These are phyloP conservation scores for Morone chrysops DNA, from an alignment of 2,113 vertebrate species.

Conservation along the genomic window DNA sequence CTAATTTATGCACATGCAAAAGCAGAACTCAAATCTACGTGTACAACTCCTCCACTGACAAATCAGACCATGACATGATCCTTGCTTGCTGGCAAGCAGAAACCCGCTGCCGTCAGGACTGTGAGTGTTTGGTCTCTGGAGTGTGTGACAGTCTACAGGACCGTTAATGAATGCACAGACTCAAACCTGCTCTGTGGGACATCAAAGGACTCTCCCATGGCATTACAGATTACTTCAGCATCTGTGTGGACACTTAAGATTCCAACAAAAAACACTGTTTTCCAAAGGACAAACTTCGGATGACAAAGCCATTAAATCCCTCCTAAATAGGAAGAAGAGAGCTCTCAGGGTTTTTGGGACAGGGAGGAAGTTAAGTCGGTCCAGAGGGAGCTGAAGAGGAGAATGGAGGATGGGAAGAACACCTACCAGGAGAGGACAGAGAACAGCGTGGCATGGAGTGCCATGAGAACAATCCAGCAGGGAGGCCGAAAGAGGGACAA, in stretches of 20 bases:
- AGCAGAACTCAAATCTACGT: neutral
- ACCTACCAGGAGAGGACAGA: conserved; percentile 50
- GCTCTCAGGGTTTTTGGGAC: conserved; percentile 43
- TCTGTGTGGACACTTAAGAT: conserved; percentile 47
- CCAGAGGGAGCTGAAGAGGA: conserved; percentile 55
- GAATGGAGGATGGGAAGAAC: conserved; percentile 58
- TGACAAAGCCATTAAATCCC: conserved; percentile 56
- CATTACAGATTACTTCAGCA: conserved; percentile 38
- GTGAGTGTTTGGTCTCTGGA: conserved; percentile 17
- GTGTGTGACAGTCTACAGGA: conserved; percentile 13
- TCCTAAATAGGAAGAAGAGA: conserved; percentile 48
- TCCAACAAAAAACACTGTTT: conserved; percentile 34
- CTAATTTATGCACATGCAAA: neutral
- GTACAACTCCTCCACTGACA: neutral
- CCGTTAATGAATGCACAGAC: conserved; percentile 55
- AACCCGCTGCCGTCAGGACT: neutral
- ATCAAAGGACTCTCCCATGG: conserved; percentile 49
- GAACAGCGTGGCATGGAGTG: conserved; percentile 43
- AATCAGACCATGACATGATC: neutral
- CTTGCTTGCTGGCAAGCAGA: conserved; percentile 9
- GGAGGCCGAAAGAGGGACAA: conserved; percentile 26
- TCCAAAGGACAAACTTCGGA: conserved; percentile 56
- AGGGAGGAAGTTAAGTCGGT: conserved; percentile 52
- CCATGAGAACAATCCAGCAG: conserved; percentile 26
- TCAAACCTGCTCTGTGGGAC: conserved; percentile 55